phyloP scores from a whole-genome alignment of 2,113 vertebrate species.

The Cryptomyrus ogoouensis region DNA sequence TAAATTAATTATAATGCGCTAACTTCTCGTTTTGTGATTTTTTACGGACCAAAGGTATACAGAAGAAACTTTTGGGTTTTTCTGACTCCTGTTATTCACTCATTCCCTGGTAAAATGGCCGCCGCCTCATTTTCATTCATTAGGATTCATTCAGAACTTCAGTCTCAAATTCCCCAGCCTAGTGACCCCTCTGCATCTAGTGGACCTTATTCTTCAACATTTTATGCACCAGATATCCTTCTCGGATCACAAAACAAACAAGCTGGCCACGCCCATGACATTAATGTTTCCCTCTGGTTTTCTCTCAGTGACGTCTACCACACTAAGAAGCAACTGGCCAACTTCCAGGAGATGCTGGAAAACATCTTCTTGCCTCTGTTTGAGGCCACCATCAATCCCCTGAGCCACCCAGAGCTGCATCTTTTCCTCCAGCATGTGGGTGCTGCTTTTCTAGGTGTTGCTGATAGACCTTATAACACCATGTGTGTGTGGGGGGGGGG shows the following conservation, averaged over 20 bases:
- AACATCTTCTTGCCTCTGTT: constrained; percentile 94
- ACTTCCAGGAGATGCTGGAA: constrained; percentile 96
- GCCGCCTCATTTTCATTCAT: neutral
- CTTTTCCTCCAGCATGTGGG: constrained; percentile 89
- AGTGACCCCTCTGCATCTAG: neutral
- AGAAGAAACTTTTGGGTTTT: neutral
- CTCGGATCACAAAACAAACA: too few species aligned
- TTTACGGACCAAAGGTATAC: too few species aligned
- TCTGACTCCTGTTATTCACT: too few species aligned
- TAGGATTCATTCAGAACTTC: neutral
- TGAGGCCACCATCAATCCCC: constrained; percentile 80
- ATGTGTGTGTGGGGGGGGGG: neutral
- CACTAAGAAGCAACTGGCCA: constrained; percentile 85
- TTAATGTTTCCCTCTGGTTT: neutral
- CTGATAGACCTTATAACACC: neutral
- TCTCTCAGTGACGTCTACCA: constrained; percentile 78
- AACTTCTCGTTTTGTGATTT: too few species aligned
- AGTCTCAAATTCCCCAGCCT: neutral
- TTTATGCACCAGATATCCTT: neutral
- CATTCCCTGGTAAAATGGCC: too few species aligned
- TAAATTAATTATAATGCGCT: too few species aligned
- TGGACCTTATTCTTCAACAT: neutral
- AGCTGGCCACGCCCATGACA: too few species aligned
- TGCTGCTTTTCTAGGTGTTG: neutral
- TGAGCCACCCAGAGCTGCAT: constrained; percentile 84